Conservation (phyloP, 2,797 vertebrate species). For the Alfaro cultratus region DNA sequence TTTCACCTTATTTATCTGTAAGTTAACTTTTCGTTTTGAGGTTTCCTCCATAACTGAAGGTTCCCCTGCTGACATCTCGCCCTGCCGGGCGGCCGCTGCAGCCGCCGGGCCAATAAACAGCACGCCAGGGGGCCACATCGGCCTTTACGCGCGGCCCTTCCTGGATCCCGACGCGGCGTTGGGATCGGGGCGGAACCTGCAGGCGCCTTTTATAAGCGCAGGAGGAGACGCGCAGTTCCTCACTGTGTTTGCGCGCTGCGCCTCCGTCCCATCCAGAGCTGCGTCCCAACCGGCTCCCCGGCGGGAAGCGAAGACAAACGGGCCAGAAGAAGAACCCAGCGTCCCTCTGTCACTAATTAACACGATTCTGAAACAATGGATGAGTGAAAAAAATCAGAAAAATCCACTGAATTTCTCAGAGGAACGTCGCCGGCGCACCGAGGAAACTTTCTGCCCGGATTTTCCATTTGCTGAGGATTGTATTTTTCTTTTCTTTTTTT, state of each 20-base stretch:
- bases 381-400: conserved; percentile 62
- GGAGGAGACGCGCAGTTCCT: conserved; percentile 37
- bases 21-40: not conserved
- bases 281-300: conserved; percentile 32
- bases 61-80: not conserved
- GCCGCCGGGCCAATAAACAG: conserved; percentile 79
- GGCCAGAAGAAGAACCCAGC: conserved; percentile 31
- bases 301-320: conserved; percentile 8
- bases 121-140: conserved; percentile 85
- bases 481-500: conserved; percentile 18
- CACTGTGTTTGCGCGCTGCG: conserved; percentile 60
- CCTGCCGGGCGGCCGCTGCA: conserved; percentile 56
- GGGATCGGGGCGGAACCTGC: conserved; percentile 60
- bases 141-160: conserved; percentile 74
- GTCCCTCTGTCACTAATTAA: conserved; percentile 31
- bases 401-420: conserved; percentile 44
- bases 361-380: conserved; percentile 65
- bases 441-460: conserved; percentile 25
- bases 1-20: too few species aligned
- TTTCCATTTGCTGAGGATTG: conserved; percentile 44
- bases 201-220: conserved; percentile 78
- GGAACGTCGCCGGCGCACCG: conserved; percentile 20
- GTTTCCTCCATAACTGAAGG: not conserved
- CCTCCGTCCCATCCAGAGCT: conserved; percentile 23
- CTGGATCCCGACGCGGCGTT: conserved; percentile 70